Evolutionary conservation across 2,113 vertebrate species (phyloP), one percentile per base, ranked within the genome.

Genomic region (Phalacrocorax aristotelis): DNA sequence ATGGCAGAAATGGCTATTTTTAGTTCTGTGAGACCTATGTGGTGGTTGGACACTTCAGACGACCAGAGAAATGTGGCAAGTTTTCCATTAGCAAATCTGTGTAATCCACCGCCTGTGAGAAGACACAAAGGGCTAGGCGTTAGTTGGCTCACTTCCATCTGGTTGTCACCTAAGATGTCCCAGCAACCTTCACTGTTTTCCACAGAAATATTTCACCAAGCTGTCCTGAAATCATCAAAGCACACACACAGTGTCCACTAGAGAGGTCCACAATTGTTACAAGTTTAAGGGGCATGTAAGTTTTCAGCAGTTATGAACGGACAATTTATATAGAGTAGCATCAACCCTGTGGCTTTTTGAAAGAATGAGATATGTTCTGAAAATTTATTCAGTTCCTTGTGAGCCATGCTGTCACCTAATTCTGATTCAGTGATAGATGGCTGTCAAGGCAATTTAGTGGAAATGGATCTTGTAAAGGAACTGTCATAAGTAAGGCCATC

Each of bases 361-460:
- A 94, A 81, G 60, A 88, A 88, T 46, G 14, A 17, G 6, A n/a
- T 78, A 55, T 27, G 16, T 89, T 94, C 77, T 75, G 69, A 95
- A 95, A 91, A 92, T 89, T 27, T 81, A 83, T 94, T 78, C 80
- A 81, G 3, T 87, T 87, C 61, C 34, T 83, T 74, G 26, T 64
- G 30, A 90, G 54, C 44, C 30, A n/a, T 48, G 22, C 77, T 95
- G 91, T 89, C 93, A 91, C 22, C 44, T 91, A 89, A 91, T 91
- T 82, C 77, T 79, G 68, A 93, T 89, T 87, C 93, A 84, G 57
- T 93, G 93, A 95, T 87, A 93, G 93, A 93, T 84, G 69, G 51
- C 87, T 96, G 80, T 89, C 91, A 96, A 83, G 80, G 48, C 42
- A 89, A 64, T 68, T 87, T 44, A 75, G 48, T 52, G 55, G 72